Evolutionary conservation across 2,888 invertebrate genomes (phyloP).

Genomic region (Troglohyphantes excavatus): DNA sequence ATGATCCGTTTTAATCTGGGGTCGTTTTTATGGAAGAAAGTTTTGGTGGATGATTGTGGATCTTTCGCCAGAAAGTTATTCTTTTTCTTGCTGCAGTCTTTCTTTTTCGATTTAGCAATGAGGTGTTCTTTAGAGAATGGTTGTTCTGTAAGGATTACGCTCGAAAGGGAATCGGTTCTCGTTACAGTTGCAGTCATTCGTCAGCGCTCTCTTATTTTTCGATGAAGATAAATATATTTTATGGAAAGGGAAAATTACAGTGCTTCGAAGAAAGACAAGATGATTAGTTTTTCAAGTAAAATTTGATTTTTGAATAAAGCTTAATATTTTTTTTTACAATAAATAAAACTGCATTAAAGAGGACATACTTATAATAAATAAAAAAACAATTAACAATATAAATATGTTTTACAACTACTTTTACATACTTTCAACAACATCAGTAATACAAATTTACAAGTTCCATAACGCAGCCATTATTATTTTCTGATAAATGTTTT

Average conservation of each 20-base stretch:
- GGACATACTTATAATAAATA: too few species aligned
- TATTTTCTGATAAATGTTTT: too few species aligned
- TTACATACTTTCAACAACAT: too few species aligned
- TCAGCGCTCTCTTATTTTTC: conserved; percentile 25
- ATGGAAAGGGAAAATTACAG: neutral
- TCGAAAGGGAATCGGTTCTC: conserved; percentile 49
- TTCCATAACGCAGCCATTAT: too few species aligned
- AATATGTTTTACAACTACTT: too few species aligned
- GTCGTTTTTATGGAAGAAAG: conserved; percentile 47
- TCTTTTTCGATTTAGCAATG: conserved; percentile 31
- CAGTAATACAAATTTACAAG: too few species aligned
- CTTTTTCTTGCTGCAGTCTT: neutral
- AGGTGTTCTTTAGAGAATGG: conserved; percentile 48
- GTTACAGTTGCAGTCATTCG: conserved; percentile 32
- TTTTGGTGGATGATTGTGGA: conserved; percentile 61
- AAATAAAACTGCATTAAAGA: too few species aligned
- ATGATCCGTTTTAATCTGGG: conserved; percentile 73
- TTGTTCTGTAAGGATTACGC: conserved; percentile 48
- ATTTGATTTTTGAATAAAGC: too few species aligned
- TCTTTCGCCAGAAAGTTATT: conserved; percentile 26
- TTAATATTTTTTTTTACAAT: too few species aligned
- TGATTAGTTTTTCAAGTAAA: neutral
- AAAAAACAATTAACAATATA: too few species aligned
- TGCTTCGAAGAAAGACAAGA: neutral
- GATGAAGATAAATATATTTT: conserved; percentile 20